A percentile compares a stretch with the other conserved stretches of the same genome.
These are phyloP conservation scores for Monopis laevigella DNA, from an alignment of 2,888 invertebrate species.

Conservation along the genomic window DNA sequence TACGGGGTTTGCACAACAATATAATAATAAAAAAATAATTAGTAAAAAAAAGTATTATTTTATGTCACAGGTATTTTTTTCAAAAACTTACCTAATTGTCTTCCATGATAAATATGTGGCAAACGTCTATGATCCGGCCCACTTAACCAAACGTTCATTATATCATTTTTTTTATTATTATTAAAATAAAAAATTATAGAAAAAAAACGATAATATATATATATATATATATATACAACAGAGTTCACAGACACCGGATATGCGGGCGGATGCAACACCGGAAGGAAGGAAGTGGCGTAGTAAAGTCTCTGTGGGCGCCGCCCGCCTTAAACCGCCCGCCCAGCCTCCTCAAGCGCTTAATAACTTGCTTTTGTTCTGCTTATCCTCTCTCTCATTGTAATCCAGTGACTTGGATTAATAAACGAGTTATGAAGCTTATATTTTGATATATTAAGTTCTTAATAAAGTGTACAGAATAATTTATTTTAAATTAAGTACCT, in stretches of 20 bases:
- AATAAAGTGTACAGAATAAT: no score
- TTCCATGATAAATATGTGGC: constrained; percentile 50
- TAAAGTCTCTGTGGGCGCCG: constrained; percentile 30
- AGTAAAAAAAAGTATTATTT: no score
- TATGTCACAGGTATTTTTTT: no score
- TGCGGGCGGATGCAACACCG: constrained; percentile 52
- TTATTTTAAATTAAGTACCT: no score
- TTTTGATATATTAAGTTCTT: no score
- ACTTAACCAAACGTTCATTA: constrained; percentile 49
- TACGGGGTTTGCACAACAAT: no score
- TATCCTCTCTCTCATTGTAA: constrained; percentile 6
- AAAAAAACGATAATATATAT: background rate
- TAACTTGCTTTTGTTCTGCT: constrained; percentile 1
- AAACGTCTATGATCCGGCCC: constrained; percentile 45
- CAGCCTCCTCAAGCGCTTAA: constrained; percentile 8
- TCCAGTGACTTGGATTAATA: constrained; percentile 9
- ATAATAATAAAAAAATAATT: no score
- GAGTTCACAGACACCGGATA: constrained; percentile 29
- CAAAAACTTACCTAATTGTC: no score
- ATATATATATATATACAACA: background rate
- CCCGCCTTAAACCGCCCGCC: constrained; percentile 9
- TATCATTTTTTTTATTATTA: background rate
- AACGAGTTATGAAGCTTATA: no score
- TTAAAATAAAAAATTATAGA: background rate
- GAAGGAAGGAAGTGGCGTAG: constrained; percentile 26